A percentile compares a stretch with the other conserved stretches of the same genome.
Conservation (phyloP, 2,797 vertebrate species). For the Denticeps clupeoides region DNA sequence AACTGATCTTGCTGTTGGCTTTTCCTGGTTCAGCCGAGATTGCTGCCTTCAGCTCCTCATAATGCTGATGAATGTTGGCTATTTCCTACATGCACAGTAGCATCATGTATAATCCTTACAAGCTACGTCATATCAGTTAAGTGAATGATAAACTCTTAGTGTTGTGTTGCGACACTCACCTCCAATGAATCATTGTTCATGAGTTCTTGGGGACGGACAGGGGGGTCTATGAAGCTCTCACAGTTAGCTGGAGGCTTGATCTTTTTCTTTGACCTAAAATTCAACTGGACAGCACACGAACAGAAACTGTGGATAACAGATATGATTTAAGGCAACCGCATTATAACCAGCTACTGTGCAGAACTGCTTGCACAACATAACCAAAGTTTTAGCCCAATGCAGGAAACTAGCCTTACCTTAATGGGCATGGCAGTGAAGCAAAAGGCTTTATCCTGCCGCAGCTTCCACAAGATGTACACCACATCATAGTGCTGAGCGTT, state of each 20-base stretch:
- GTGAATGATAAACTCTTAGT: too few relatives aligned
- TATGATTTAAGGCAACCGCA: too few relatives aligned
- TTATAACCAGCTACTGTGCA: too few relatives aligned
- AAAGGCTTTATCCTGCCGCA: constrained; percentile 72
- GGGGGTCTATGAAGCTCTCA: constrained; percentile 71
- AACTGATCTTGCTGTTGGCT: constrained; percentile 49
- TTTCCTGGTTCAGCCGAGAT: constrained; percentile 45
- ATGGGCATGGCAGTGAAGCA: constrained; percentile 79
- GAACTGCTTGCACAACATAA: too few relatives aligned
- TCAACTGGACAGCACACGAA: constrained; percentile 51
- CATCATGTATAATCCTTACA: too few relatives aligned
- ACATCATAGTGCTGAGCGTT: constrained; percentile 75
- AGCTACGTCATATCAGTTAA: too few relatives aligned
- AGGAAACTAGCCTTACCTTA: constrained; percentile 53
- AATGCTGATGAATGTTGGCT: constrained; percentile 76
- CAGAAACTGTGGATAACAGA: background rate
- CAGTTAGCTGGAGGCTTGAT: constrained; percentile 38
- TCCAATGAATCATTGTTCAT: constrained; percentile 68
- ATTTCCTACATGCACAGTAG: too few relatives aligned
- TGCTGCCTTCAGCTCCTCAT: constrained; percentile 69
- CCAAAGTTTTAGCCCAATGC: too few relatives aligned
- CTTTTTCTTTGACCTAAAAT: constrained; percentile 61
- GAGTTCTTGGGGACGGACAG: constrained; percentile 69
- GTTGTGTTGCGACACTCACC: too few relatives aligned
- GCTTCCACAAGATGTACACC: constrained; percentile 64